phyloP scores from a whole-genome alignment of 2,797 vertebrate genomes.

The Diceros bicornis region DNA sequence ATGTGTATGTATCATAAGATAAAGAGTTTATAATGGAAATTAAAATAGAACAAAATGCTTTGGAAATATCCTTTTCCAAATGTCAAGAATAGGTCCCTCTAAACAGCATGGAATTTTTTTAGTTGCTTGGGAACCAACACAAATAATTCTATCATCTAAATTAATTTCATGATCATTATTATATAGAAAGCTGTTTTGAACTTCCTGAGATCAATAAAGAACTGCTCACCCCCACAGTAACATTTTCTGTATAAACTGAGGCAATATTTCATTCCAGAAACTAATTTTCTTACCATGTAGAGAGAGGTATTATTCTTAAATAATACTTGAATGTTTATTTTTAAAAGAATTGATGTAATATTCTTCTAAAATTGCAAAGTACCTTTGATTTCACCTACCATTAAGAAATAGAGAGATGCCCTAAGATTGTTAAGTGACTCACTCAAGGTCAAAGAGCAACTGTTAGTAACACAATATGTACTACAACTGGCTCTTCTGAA shows the following conservation, averaged over 20 bases:
- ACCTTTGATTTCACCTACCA: neutral
- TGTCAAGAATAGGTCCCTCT: neutral
- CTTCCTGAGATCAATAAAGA: neutral
- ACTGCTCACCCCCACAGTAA: neutral
- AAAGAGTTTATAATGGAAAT: neutral
- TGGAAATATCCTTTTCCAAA: neutral
- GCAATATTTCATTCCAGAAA: neutral
- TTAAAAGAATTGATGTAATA: neutral
- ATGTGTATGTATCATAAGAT: neutral
- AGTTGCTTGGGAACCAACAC: neutral
- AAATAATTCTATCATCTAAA: slow-evolving; percentile 34
- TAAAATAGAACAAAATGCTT: slow-evolving; percentile 19
- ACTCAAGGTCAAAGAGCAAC: neutral
- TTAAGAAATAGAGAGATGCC: neutral
- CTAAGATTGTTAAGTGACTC: neutral
- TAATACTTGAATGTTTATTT: neutral
- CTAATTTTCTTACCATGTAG: neutral
- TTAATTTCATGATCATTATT: neutral
- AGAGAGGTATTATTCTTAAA: slow-evolving; percentile 3
- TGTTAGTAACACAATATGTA: neutral
- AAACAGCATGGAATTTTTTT: neutral
- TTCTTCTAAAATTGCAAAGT: neutral
- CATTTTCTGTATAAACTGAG: neutral
- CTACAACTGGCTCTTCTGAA: neutral
- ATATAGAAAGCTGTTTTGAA: neutral